These are phyloP conservation scores for Orchestia grillus DNA, from an alignment of 1,140 invertebrate species.

Conservation along the genomic window DNA sequence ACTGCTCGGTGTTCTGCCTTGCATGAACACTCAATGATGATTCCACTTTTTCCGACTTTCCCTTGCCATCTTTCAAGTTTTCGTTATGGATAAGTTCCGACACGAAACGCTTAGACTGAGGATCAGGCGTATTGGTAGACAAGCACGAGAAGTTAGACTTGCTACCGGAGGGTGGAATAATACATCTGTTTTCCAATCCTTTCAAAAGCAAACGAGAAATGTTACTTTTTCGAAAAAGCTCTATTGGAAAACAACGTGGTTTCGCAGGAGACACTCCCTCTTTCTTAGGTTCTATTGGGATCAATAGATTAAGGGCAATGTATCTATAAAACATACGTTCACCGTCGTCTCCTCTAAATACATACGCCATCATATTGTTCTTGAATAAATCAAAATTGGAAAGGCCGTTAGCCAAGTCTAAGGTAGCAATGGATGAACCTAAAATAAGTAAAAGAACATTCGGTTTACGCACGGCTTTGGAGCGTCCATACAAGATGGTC, in stretches of 20 bases:
- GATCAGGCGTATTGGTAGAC: background rate
- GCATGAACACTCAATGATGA: background rate
- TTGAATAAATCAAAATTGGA: background rate
- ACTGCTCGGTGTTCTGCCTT: background rate
- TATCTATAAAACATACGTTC: conserved; percentile 26
- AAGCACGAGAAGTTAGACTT: background rate
- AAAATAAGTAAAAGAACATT: background rate
- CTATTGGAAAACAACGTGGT: background rate
- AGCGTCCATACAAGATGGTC: conserved; percentile 3
- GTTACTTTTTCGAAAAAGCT: background rate
- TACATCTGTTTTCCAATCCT: background rate
- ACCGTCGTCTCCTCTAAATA: background rate
- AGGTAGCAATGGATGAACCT: background rate
- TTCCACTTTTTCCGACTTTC: background rate
- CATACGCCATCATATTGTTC: conserved; percentile 32
- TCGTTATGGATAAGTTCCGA: background rate
- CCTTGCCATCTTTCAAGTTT: background rate
- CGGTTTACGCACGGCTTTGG: conserved; percentile 12
- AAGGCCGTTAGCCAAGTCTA: background rate
- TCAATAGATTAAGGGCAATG: background rate
- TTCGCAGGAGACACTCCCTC: background rate
- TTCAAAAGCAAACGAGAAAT: background rate
- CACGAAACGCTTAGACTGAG: background rate
- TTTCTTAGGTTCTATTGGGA: background rate
- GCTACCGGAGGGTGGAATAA: background rate